Base-by-base conservation (phyloP, 2,113 vertebrate genomes). In the Campylomormyrus tamandua region DNA sequence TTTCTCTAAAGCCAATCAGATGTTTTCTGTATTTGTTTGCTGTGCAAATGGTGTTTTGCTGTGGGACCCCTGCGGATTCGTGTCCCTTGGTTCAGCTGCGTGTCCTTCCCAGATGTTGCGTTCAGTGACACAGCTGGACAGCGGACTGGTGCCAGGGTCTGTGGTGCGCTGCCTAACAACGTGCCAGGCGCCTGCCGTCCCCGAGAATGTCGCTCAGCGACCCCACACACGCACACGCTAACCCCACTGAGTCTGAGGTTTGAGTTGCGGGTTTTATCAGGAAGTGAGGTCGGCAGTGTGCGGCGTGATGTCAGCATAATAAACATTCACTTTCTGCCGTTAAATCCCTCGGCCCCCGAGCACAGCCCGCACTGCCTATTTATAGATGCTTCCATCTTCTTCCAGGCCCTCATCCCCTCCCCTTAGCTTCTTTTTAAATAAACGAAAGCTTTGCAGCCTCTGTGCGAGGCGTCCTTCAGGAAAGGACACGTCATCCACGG, bases 361-460 rank as follows among this genome's bases (percentile, higher is more conserved):
- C 74, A 66, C 46, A 15, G n/a, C 83, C 50, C 24, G 42, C 21
- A n/a, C 42, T 10, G 39, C 11, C 87, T 90, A 90, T 88, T 58
- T 88, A 87, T 90, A 90, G 90, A 46, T 31, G 13, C 74, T 31
- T 53, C 70, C 87, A 27, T 80, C 50, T 50, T 58, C 17, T 52
- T 90, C 89, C 24, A 27, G 85, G 10, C 87, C 45, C 52, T 83
- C 77, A 56, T 88, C 84, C 77, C 66, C 49, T 83, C 45, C 87
- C 45, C 10, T n/a, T 87, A 85, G 89, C 27, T 42, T 9, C n/a
- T 31, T 56, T 83, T 85, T n/a, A 24, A 87, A 90, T 53, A 80
- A 48, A 24, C 83, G 83, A 80, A 91, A 91, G 88, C 90, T 89
- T 90, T 13, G 9, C 35, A 87, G 42, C 77, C 88, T 53, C 35